These are phyloP conservation scores for Centrocercus urophasianus DNA, from an alignment of 2,113 vertebrate genomes.

Conservation along the genomic window DNA sequence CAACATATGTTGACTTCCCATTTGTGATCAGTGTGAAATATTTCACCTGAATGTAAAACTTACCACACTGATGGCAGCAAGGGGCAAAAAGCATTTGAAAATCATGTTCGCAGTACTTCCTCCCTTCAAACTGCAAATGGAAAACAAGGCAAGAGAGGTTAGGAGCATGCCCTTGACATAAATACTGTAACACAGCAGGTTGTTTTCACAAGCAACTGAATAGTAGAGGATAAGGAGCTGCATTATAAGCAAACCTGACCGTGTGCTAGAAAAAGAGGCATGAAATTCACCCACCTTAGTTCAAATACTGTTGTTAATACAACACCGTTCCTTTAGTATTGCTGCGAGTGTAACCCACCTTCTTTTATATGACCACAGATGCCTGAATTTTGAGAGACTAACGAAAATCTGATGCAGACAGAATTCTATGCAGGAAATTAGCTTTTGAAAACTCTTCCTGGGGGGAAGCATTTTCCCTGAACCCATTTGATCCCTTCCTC, in stretches of 20 bases:
- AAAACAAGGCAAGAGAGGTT: background rate
- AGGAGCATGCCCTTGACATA: background rate
- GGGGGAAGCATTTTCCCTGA: constrained; percentile 4
- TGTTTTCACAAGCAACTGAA: background rate
- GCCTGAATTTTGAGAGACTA: background rate
- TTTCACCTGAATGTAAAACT: constrained; percentile 70
- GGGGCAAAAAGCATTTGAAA: constrained; percentile 99
- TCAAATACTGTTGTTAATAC: background rate
- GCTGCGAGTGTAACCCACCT: background rate
- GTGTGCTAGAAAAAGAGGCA: background rate
- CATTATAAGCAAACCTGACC: background rate
- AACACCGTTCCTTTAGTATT: background rate
- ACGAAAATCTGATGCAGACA: background rate
- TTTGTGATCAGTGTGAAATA: background rate
- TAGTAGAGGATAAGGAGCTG: background rate
- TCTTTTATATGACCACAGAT: background rate
- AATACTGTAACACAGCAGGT: background rate
- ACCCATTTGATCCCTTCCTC: constrained; percentile 6
- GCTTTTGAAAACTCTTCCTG: background rate
- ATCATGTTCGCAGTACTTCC: constrained; percentile 98
- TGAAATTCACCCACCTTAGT: background rate
- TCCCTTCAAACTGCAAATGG: constrained; percentile 92
- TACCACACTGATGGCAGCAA: constrained; percentile 97
- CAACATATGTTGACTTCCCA: background rate
- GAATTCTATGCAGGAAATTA: constrained; percentile 34